Evolutionary conservation across 2,113 vertebrate species (phyloP), one percentile per base, ranked within the genome.

Genomic region (Brachyhypopomus gauderio): DNA sequence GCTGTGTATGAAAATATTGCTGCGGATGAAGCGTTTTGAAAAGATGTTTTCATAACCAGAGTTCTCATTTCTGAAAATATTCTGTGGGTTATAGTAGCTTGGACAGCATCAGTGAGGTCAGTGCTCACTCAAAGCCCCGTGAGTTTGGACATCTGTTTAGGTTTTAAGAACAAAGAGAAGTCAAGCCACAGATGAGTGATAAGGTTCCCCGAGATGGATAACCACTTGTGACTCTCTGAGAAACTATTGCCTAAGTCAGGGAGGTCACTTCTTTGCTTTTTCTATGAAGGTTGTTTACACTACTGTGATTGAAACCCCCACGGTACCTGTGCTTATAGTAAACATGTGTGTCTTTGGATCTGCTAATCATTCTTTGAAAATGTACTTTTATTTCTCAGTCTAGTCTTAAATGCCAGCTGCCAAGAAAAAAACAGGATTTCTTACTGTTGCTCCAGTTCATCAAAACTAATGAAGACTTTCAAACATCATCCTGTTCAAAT

Each of bases 81-180:
- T 34, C 78, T 60, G n/a, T 63, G 79, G 64, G 67, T 70, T 83
- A 67, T 27, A 36, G 63, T 63, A 83, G 77, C 66, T 70, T 75
- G 59, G 60, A 25, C 58, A 77, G 74, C 72, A 81, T 84, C 81
- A 77, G 62, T 60, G 25, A 78, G 75, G 84, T 78, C 66, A n/a
- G 41, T 34, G 77, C 60, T 30, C 25, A 56, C 20, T 64, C 34
- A 55, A 69, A 86, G 48, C 41, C 52, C 25, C 80, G 3, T 71
- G 52, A 79, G 70, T 82, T 83, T 87, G 83, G 62, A 87, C 82
- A 90, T 87, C 87, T 90, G 89, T 91, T 89, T 88, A 85, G 82
- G 74, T 85, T 79, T 84, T 75, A 76, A 79, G 87, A 88, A 87
- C 86, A 89, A 86, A 88, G 74, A 81, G 78, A 74, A 63, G 83